These are phyloP conservation scores for Trisateles emortualis DNA, from an alignment of 2,888 invertebrate species.

Conservation along the genomic window DNA sequence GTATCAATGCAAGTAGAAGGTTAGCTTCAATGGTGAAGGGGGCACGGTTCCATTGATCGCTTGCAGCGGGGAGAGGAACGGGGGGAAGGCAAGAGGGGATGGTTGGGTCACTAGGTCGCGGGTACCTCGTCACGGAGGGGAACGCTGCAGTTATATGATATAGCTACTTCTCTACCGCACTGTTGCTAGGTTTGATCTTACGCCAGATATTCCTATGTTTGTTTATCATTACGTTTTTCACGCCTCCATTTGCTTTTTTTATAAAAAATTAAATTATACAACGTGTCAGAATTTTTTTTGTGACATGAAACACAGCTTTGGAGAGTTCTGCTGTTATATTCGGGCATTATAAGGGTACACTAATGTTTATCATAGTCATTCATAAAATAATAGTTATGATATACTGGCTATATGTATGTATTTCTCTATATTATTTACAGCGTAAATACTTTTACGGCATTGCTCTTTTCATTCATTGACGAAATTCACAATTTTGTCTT, in stretches of 20 bases:
- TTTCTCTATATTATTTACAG: no score
- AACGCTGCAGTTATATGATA: conserved; percentile 45
- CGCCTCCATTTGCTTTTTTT: conserved; percentile 48
- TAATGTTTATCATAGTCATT: no score
- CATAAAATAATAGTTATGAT: no score
- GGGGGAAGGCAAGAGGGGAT: conserved; percentile 38
- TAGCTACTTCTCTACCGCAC: conserved; percentile 37
- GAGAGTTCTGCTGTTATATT: neutral
- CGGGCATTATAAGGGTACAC: no score
- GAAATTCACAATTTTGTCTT: no score
- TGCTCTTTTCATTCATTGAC: no score
- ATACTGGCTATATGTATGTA: no score
- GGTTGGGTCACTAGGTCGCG: conserved; percentile 75
- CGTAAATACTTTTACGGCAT: no score
- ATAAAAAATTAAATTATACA: conserved; percentile 54
- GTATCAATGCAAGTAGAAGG: conserved; percentile 61
- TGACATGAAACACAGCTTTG: conserved; percentile 51
- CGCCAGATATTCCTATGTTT: conserved; percentile 50
- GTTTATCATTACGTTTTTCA: conserved; percentile 56
- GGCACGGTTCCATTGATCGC: conserved; percentile 74
- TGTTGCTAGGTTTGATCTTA: conserved; percentile 48
- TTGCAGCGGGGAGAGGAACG: conserved; percentile 52
- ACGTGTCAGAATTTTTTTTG: conserved; percentile 50
- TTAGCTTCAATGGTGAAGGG: conserved; percentile 61
- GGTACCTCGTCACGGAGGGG: conserved; percentile 47